These are phyloP conservation scores for Xanthia icteritia DNA, from an alignment of 2,888 invertebrate species.

Conservation along the genomic window DNA sequence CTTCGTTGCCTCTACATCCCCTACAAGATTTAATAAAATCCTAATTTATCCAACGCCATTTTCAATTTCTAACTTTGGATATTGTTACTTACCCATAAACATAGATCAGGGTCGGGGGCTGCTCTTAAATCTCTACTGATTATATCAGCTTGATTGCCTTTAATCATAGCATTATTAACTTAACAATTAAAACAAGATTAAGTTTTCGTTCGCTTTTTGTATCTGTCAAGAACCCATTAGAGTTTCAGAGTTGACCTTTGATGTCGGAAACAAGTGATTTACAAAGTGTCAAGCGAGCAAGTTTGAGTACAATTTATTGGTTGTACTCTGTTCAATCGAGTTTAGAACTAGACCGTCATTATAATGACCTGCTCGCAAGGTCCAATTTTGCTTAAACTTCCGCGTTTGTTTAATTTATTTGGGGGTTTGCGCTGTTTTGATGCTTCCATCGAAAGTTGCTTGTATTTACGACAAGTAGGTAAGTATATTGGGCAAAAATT, in stretches of 20 bases:
- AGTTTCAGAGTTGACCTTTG: conserved; percentile 11
- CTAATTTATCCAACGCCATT: conserved; percentile 59
- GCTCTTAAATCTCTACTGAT: conserved; percentile 24
- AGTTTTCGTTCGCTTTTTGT: not conserved
- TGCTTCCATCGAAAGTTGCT: not conserved
- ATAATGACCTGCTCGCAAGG: conserved; percentile 7
- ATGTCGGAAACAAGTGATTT: not conserved
- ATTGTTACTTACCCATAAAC: conserved; percentile 32
- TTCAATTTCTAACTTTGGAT: conserved; percentile 58
- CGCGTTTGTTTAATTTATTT: conserved; percentile 3
- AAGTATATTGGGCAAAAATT: not conserved
- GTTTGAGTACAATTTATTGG: not conserved
- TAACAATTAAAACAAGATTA: conserved; percentile 20
- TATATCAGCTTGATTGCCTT: conserved; percentile 22
- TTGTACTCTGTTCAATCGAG: not conserved
- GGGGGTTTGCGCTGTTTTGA: not conserved
- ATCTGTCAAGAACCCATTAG: not conserved
- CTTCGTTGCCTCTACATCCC: conserved; percentile 38
- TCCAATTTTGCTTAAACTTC: not conserved
- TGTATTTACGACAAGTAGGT: not conserved
- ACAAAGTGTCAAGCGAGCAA: conserved; percentile 21
- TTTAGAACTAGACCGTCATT: conserved; percentile 10
- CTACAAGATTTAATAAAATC: conserved; percentile 63
- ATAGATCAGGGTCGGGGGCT: conserved; percentile 8
- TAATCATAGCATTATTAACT: conserved; percentile 17